Percentiles rank a stretch among this genome's conserved stretches.
These are phyloP conservation scores for Amphiura filiformis DNA, from an alignment of 35 echinoderm and acorn worm species.

Conservation along the genomic window DNA sequence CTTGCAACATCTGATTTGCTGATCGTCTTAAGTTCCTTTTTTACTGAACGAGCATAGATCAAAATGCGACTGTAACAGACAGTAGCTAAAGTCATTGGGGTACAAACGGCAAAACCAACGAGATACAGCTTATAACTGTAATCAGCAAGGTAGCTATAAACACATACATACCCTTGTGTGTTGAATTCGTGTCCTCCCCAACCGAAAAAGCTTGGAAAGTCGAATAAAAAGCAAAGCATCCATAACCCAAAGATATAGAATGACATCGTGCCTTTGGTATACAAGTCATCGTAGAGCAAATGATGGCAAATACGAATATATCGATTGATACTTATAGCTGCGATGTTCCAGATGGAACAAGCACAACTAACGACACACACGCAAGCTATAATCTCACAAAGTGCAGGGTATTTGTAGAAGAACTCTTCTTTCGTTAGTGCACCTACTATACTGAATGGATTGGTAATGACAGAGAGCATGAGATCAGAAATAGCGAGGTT, in stretches of 20 bases:
- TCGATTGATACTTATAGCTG: conserved; percentile 65
- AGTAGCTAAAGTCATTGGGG: conserved; percentile 2
- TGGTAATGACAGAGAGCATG: too few relatives aligned
- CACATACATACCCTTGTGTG: conserved; percentile 50
- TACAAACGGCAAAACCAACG: conserved; percentile 30
- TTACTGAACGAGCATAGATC: not conserved
- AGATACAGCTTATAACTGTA: conserved; percentile 70
- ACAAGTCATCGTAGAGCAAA: conserved; percentile 50
- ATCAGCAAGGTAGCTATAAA: conserved; percentile 49
- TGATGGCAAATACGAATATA: conserved; percentile 72
- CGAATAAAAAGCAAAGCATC: conserved; percentile 64
- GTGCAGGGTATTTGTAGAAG: conserved; percentile 43
- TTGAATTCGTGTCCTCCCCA: conserved; percentile 76
- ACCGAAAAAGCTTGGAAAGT: conserved; percentile 70
- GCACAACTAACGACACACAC: conserved; percentile 72
- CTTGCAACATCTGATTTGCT: not conserved
- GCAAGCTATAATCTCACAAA: conserved; percentile 76
- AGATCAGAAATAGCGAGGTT: too few relatives aligned
- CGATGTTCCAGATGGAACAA: conserved; percentile 84
- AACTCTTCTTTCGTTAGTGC: too few relatives aligned
- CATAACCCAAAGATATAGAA: conserved; percentile 46
- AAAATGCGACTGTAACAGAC: conserved; percentile 48
- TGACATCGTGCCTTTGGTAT: conserved; percentile 50
- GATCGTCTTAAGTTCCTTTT: not conserved
- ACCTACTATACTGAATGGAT: too few relatives aligned